A percentile compares a stretch with the other conserved stretches of the same genome.
phyloP scores from a whole-genome alignment of 2,113 vertebrate species.

The mouse (Mus musculus) region DNA sequence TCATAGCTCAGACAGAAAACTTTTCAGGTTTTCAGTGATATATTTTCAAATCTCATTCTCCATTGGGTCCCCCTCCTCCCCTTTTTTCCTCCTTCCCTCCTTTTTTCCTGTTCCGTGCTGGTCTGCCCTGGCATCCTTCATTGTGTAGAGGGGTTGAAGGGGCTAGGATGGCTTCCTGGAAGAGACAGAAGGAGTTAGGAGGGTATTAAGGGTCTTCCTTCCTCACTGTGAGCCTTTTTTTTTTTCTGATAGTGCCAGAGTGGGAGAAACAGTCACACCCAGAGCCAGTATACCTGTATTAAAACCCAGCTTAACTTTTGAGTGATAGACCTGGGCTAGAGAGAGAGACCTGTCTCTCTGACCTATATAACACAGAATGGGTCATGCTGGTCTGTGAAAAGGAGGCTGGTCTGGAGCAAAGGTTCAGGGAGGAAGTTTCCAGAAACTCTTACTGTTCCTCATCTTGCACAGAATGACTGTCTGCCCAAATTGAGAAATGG shows the following conservation, averaged over 20 bases:
- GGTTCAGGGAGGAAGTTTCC: not conserved
- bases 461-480: not conserved
- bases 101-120: not conserved
- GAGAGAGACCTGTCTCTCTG: not conserved
- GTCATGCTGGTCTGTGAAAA: not conserved
- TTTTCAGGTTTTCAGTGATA: slow-evolving; percentile 76
- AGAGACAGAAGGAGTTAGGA: not conserved
- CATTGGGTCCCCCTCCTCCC: rapidly evolving
- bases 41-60: slow-evolving; percentile 75
- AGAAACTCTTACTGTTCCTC: not conserved
- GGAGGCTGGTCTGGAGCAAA: too few relatives aligned
- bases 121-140: not conserved
- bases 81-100: too few relatives aligned
- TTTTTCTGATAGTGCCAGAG: not conserved
- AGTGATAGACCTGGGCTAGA: not conserved
- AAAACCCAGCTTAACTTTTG: not conserved
- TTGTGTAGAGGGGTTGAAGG: not conserved
- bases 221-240: not conserved
- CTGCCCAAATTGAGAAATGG: not conserved
- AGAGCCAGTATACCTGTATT: not conserved
- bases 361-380: not conserved
- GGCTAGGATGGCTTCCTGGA: not conserved
- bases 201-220: not conserved
- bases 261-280: not conserved
- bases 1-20: slow-evolving; percentile 77